Base-by-base conservation (phyloP, 1,140 invertebrate genomes). In the Ceratina australensis region DNA sequence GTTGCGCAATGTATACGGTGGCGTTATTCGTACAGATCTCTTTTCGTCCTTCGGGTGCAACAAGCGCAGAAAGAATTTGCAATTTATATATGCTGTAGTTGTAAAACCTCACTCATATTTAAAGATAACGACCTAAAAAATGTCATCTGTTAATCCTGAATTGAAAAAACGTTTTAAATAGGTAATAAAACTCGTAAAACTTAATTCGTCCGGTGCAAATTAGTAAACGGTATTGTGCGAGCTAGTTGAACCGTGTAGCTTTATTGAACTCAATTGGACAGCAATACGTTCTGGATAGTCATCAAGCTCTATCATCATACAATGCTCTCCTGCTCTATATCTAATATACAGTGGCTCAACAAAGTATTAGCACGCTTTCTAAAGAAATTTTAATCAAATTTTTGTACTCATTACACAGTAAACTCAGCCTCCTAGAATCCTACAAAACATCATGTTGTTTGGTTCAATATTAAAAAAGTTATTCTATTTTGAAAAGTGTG, bases 1-100 rank as follows among this genome's bases (percentile, higher is more conserved):
- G 49, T 79, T 79, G 57, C 78, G 78, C 75, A 79, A 79, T 65
- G 13, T 65, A 42, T 42, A 72, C 49, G 76, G 69, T 60, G 33
- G 69, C 28, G 69, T 64, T 64, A 72, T 15, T 3, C 50, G 68
- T 61, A 64, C 68, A 78, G 68, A 64, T 71, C 50, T 65, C 50
- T 78, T 78, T 72, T 72, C 60, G 69, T 72, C 60, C 60, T 59
- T 78, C 52, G 76, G 28, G n/a, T 16, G 20, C 15, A 47, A 22
- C 68, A 47, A 72, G 33, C 57, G 22, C 69, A 72, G 57, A 60
- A 49, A 22, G 47, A 50, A 63, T 54, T 15, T 0, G 74, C 42
- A 60, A 76, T 47, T 65, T 57, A 57, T 67, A 67, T 49, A 10
- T 59, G 26, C 13, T 16, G 20, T 22, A 22, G 28, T 77, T 71